phyloP scores from a whole-genome alignment of 2,888 invertebrate genomes.

The Molorchus minor region DNA sequence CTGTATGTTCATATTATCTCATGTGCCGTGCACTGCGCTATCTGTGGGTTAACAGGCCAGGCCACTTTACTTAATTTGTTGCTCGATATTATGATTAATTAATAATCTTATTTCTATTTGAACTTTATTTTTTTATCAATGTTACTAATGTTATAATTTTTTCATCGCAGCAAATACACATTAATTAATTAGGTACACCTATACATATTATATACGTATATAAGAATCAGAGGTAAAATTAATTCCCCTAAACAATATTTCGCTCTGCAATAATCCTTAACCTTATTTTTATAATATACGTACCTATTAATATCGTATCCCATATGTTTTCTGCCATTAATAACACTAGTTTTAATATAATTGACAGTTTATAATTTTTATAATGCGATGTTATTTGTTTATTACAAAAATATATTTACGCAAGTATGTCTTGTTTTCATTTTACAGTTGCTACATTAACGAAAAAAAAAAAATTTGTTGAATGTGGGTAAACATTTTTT shows the following conservation, averaged over 20 bases:
- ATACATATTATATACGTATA: conserved; percentile 28
- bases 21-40: conserved; percentile 49
- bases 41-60: conserved; percentile 54
- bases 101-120: conserved; percentile 33
- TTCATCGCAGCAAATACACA: conserved; percentile 24
- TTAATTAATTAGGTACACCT: conserved; percentile 22
- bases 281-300: conserved; percentile 7
- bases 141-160: conserved; percentile 13
- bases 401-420: conserved; percentile 14
- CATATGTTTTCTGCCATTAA: neutral
- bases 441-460: neutral
- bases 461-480: conserved; percentile 22
- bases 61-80: conserved; percentile 55
- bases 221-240: conserved; percentile 28
- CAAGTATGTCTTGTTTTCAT: conserved; percentile 4
- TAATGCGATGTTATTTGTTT: conserved; percentile 12
- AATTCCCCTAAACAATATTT: neutral
- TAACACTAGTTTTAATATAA: conserved; percentile 15
- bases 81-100: conserved; percentile 41
- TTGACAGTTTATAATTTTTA: conserved; percentile 13
- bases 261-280: neutral
- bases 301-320: neutral
- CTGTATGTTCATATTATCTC: too few relatives aligned
- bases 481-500: conserved; percentile 35
- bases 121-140: conserved; percentile 25